Percentiles rank a stretch among this genome's conserved stretches.
These are phyloP conservation scores for Rhinogobio ventralis DNA, from an alignment of 2,797 vertebrate species.

Conservation along the genomic window DNA sequence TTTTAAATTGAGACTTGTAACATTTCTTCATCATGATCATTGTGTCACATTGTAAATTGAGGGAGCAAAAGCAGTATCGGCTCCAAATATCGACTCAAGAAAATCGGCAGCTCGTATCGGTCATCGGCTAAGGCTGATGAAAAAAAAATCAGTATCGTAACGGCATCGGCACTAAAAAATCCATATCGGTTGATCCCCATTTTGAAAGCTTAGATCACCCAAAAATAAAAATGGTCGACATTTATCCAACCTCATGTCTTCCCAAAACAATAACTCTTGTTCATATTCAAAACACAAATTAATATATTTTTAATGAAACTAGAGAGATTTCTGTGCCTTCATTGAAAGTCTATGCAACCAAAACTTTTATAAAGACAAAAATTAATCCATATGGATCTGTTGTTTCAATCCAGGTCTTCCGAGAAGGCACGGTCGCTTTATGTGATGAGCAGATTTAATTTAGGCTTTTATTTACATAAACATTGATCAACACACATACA, in stretches of 20 bases:
- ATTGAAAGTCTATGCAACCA: not conserved
- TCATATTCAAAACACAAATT: not conserved
- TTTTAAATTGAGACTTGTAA: too few relatives aligned
- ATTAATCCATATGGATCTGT: not conserved
- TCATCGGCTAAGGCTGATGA: too few relatives aligned
- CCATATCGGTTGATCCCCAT: too few relatives aligned
- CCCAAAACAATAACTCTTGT: not conserved
- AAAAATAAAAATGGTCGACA: not conserved
- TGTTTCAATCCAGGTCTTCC: not conserved
- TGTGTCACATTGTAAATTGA: too few relatives aligned
- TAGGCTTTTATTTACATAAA: not conserved
- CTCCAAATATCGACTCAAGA: too few relatives aligned
- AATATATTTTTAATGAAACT: not conserved
- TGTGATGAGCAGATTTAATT: not conserved
- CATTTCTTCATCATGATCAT: too few relatives aligned
- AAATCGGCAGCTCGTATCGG: too few relatives aligned
- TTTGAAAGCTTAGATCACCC: too few relatives aligned
- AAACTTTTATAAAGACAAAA: not conserved
- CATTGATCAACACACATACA: not conserved
- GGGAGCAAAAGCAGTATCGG: too few relatives aligned
- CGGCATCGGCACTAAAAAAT: too few relatives aligned
- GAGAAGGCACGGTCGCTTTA: not conserved
- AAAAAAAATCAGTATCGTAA: too few relatives aligned
- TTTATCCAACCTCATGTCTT: not conserved
- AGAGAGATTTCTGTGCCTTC: not conserved